Evolutionary conservation across 1,140 invertebrate species (phyloP).

Genomic region (Hycleus phaleratus): DNA sequence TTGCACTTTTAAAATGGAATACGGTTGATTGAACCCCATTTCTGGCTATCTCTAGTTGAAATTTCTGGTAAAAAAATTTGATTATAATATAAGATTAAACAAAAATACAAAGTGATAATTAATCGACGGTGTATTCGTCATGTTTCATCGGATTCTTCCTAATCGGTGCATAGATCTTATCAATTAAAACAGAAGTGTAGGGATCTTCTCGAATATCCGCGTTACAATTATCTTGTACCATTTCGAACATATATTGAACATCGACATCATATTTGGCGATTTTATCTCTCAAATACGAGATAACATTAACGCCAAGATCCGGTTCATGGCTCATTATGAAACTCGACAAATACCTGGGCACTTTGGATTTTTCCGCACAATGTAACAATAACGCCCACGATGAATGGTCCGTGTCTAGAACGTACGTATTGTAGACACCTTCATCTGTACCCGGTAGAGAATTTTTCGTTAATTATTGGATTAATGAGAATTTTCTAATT

Average conservation of each 20-base stretch:
- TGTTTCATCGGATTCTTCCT: no score
- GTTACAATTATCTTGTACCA: conserved; percentile 61
- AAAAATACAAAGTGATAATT: no score
- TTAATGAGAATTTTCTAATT: no score
- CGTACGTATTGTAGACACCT: conserved; percentile 81
- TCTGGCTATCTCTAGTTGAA: no score
- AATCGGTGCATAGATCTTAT: no score
- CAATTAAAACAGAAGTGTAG: no score
- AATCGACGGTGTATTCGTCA: no score
- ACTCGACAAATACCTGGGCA: conserved; percentile 72
- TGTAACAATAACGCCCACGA: conserved; percentile 75
- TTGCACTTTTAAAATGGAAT: no score
- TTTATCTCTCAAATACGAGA: conserved; percentile 48
- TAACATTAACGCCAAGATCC: conserved; percentile 52
- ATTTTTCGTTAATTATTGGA: no score
- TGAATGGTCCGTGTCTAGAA: conserved; percentile 73
- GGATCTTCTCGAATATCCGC: neutral
- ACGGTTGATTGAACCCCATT: no score
- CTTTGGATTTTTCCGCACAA: conserved; percentile 75
- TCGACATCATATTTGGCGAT: conserved; percentile 68
- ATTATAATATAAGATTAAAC: no score
- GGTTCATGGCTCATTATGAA: conserved; percentile 66
- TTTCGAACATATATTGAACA: conserved; percentile 71
- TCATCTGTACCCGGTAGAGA: conserved; percentile 53
- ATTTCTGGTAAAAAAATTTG: no score